These are phyloP conservation scores for Fragum fragum DNA, from an alignment of 2,888 invertebrate genomes.

Conservation along the genomic window DNA sequence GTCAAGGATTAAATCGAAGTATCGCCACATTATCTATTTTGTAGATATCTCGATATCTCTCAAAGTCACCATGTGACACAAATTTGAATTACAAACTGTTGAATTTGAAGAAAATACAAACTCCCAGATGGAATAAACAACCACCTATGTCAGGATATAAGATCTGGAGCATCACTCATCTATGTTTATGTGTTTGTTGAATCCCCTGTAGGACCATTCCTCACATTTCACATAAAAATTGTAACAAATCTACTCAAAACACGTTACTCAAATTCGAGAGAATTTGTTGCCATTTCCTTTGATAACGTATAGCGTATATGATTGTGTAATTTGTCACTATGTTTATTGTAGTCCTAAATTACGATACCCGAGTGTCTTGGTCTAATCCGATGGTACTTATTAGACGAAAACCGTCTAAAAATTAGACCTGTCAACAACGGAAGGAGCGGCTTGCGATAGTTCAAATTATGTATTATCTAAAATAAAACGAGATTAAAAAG, in stretches of 20 bases:
- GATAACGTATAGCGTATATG: background rate
- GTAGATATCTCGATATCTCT: too few species aligned
- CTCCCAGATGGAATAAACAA: background rate
- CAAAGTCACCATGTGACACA: background rate
- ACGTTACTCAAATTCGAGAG: constrained; percentile 3
- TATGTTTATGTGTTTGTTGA: background rate
- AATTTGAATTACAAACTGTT: background rate
- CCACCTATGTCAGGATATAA: background rate
- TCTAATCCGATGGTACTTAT: too few species aligned
- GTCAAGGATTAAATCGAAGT: too few species aligned
- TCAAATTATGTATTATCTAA: too few species aligned
- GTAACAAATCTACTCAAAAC: constrained; percentile 6
- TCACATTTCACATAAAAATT: constrained; percentile 7
- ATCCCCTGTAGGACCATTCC: background rate
- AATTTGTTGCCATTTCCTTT: background rate
- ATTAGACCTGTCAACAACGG: too few species aligned
- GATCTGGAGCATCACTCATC: background rate
- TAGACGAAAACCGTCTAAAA: too few species aligned
- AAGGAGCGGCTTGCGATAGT: too few species aligned
- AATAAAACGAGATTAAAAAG: too few species aligned
- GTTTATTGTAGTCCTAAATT: too few species aligned
- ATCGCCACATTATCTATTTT: too few species aligned
- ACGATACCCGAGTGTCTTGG: too few species aligned
- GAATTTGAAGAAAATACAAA: background rate
- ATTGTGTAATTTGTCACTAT: background rate